Base-by-base conservation (phyloP, 2,888 invertebrate genomes). In the Calliphora vomitoria region DNA sequence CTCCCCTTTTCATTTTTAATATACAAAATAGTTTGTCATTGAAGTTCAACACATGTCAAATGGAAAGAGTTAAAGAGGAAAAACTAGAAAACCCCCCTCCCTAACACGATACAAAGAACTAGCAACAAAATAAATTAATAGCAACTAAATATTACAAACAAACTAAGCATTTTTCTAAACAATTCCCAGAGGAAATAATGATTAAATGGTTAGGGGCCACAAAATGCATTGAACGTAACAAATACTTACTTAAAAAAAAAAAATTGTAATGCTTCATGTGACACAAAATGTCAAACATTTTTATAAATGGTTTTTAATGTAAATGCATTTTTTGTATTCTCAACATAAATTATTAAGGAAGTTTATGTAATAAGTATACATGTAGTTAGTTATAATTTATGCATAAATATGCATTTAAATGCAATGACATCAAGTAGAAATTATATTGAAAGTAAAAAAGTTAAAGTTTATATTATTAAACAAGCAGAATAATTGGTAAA, bases 11-110 rank as follows among this genome's bases (percentile, higher is more conserved):
- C 31, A 11, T 13, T 18, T 31, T 44, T 69, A 25, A 35, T 62
- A 25, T 13, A 15, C 72, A 64, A 71, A 86, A 86, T 69, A 25
- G 25, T 25, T 25, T 25, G 25, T 41, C 41, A 47, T 25, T 72
- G 74, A 81, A 87, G 87, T 84, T 86, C 79, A 86, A 69, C 74
- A 47, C 35, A 53, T 64, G 74, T 69, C 75, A 86, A 74, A 74
- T 68, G 60, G 35, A 69, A 79, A 82, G 66, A 44, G 66, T 66
- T 20, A 10, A 0, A 31, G 68, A 18, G 6, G 15, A 60, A 55
- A 44, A n/a, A 31, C 1, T 20, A 35, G 38, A 8, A 47, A 71
- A 41, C 25, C 13, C 13, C 35, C 35, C 15, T 2, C 25, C 25
- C 25, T n/a, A n/a, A n/a, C n/a, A n/a, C 38, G 3, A 62, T 38